Evolutionary conservation across 2,888 invertebrate species (phyloP), one percentile per base, ranked within the genome.

Genomic region (Pachliopta kotzebuea): DNA sequence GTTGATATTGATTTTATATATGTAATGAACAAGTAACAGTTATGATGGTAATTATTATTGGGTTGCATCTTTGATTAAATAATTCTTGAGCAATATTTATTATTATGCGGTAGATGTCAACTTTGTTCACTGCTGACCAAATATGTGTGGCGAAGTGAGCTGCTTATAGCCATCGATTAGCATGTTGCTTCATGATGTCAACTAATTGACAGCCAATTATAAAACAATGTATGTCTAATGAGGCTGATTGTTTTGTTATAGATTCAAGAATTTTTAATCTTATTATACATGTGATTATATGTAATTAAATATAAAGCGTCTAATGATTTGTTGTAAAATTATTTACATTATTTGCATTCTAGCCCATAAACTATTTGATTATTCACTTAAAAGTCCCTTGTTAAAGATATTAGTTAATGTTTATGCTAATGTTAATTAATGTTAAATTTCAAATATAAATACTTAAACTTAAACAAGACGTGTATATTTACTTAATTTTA

Each of bases 191-290:
- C 53, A 50, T 57, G 61, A 59, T 62, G 62, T 66, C 56, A 42
- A 62, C 62, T 66, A 62, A 66, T 66, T 55, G 65, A 55, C 14
- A n/a, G 49, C n/a, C 65, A 62, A 66, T 66, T 59, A 66, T 52
- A 26, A 52, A 59, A 62, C 65, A 59, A 62, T 66, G 49, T 56
- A 50, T 20, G 37, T 52, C 56, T 64, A 21, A 53, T 53, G 18
- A 42, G 57, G 24, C n/a, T 45, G 45, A n/a, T 45, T 45, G 45
- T 45, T 45, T n/a, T 45, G n/a, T 45, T 37, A 37, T 37, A 37
- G 37, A 37, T 37, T 37, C 11, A 14, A 37, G 37, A 14, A 4
- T 2, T 37, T 37, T 37, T 37, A 37, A 37, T n/a, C n/a, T n/a
- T n/a, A n/a, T 14, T 14, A 37, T 2, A 37, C 37, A 17, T 17